phyloP scores from a whole-genome alignment of 1,140 invertebrate species.

The Hestina assimilis region DNA sequence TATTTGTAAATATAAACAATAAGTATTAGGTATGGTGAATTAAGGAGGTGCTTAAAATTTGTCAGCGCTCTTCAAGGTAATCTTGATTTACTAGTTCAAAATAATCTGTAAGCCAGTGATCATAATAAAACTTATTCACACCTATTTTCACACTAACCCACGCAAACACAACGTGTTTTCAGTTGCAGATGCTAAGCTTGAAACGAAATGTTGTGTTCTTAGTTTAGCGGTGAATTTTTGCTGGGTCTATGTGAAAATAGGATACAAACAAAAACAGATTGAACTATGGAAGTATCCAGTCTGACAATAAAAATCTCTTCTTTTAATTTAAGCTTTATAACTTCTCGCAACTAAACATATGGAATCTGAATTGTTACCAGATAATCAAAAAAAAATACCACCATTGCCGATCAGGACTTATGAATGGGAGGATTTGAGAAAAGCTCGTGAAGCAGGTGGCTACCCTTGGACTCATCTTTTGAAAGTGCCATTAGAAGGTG shows the following conservation, averaged over 20 bases:
- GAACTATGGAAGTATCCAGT: slow-evolving; percentile 35
- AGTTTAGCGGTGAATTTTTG: slow-evolving; percentile 61
- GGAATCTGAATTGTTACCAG: slow-evolving; percentile 75
- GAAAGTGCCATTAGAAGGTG: slow-evolving; percentile 77
- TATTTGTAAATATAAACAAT: slow-evolving; percentile 44
- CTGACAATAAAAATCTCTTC: slow-evolving; percentile 12
- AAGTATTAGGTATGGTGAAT: slow-evolving; percentile 39
- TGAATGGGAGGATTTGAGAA: slow-evolving; percentile 85
- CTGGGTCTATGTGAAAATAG: slow-evolving; percentile 56
- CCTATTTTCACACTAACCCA: slow-evolving; percentile 76
- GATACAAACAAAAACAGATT: slow-evolving; percentile 28
- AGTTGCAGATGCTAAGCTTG: slow-evolving; percentile 65
- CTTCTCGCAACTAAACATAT: slow-evolving; percentile 59
- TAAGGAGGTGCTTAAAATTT: slow-evolving; percentile 31
- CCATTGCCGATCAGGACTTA: slow-evolving; percentile 83
- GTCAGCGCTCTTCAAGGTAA: slow-evolving; percentile 62
- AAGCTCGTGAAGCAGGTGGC: slow-evolving; percentile 80
- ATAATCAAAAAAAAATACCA: slow-evolving; percentile 73
- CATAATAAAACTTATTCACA: slow-evolving; percentile 72
- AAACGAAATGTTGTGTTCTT: slow-evolving; percentile 74
- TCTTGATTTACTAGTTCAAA: slow-evolving; percentile 53
- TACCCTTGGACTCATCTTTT: slow-evolving; percentile 86
- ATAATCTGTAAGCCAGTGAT: slow-evolving; percentile 58
- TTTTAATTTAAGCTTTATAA: background rate
- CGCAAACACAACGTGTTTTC: slow-evolving; percentile 72